Conservation (phyloP, 2,113 vertebrate genomes). For the Muntiacus muntjak region DNA sequence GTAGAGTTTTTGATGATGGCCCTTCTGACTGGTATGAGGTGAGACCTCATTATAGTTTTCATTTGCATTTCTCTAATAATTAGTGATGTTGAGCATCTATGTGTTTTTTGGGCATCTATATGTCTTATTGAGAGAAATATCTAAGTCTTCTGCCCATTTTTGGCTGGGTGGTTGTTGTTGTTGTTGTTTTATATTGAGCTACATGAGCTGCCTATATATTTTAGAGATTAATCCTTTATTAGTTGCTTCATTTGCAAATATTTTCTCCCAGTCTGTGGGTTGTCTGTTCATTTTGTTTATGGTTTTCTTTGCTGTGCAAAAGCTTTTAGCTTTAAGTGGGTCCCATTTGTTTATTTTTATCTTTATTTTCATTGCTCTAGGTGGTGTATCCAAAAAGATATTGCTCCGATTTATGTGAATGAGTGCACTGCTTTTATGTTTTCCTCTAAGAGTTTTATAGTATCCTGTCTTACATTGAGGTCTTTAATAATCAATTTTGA, state of each 20-base stretch:
- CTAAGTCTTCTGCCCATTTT: not conserved
- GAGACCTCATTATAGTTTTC: not conserved
- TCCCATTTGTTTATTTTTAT: not conserved
- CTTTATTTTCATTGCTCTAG: not conserved
- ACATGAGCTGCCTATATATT: not conserved
- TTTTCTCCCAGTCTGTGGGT: not conserved
- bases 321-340: not conserved
- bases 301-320: not conserved
- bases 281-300: not conserved
- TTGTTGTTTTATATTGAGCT: not conserved
- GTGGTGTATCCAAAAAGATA: not conserved
- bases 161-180: not conserved
- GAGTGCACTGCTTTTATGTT: not conserved
- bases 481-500: not conserved
- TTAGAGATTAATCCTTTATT: not conserved
- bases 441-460: not conserved
- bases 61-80: not conserved
- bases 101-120: not conserved
- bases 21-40: not conserved
- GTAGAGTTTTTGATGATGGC: not conserved
- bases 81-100: not conserved
- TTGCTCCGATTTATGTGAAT: not conserved
- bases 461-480: not conserved
- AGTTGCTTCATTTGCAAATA: not conserved
- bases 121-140: not conserved